phyloP scores from a whole-genome alignment of 2,113 vertebrate species.

The Prochilodus magdalenae region DNA sequence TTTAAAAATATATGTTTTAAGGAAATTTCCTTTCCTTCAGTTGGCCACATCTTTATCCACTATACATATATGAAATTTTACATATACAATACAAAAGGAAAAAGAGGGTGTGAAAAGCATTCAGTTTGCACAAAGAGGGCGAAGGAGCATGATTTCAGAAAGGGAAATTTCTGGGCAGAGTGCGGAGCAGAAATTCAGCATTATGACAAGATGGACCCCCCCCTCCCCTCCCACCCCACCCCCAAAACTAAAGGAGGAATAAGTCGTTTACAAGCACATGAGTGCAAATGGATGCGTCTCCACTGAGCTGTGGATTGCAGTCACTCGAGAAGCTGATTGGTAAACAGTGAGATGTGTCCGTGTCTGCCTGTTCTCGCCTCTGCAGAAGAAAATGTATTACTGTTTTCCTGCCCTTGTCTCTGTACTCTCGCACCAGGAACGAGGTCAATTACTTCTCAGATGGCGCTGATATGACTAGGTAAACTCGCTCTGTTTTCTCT shows the following conservation, averaged over 20 bases:
- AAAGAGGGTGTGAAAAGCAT: conserved; percentile 72
- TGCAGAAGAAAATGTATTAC: conserved; percentile 25
- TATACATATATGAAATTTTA: conserved; percentile 85
- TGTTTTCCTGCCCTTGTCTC: conserved; percentile 40
- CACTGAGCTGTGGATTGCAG: conserved; percentile 70
- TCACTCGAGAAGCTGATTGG: conserved; percentile 70
- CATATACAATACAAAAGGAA: conserved; percentile 83
- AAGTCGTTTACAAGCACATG: conserved; percentile 74
- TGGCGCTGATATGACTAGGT: conserved; percentile 9
- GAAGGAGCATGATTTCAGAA: conserved; percentile 59
- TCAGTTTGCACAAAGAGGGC: conserved; percentile 74
- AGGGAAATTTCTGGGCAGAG: conserved; percentile 60
- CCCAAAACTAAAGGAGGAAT: conserved; percentile 34
- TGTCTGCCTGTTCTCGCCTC: conserved; percentile 56
- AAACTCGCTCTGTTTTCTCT: conserved; percentile 50
- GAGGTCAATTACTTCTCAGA: conserved; percentile 53
- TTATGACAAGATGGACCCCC: conserved; percentile 58
- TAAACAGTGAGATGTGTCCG: conserved; percentile 71
- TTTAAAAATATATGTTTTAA: conserved; percentile 84
- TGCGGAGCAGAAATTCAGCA: conserved; percentile 64
- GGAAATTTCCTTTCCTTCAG: conserved; percentile 59
- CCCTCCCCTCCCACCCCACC: too few relatives aligned
- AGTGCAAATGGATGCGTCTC: conserved; percentile 80
- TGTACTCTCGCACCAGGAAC: conserved; percentile 52
- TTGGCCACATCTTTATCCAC: conserved; percentile 82